Evolutionary conservation across 1,140 invertebrate genomes (phyloP).

Genomic region (Andrena cerasifolii): DNA sequence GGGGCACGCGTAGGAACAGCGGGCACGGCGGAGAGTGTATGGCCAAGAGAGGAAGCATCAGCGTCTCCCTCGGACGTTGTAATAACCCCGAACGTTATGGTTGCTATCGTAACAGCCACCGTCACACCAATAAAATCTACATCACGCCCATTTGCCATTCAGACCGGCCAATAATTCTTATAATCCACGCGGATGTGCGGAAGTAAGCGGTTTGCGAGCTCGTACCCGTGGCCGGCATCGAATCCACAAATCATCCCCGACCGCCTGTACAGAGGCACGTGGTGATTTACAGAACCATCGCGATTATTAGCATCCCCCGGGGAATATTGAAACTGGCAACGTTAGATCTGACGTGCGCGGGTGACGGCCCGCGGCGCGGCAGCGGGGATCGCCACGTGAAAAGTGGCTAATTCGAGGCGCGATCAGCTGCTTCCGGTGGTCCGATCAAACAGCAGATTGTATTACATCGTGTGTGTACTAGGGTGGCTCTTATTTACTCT

Average conservation of each 20-base stretch:
- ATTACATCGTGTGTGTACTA: too few species aligned
- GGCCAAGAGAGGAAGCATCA: neutral
- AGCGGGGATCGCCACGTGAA: too few species aligned
- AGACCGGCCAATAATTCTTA: conserved; percentile 63
- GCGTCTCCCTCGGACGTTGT: conserved; percentile 17
- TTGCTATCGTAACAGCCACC: conserved; percentile 37
- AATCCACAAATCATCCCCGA: conserved; percentile 60
- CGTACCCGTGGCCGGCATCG: conserved; percentile 32
- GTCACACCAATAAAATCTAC: conserved; percentile 62
- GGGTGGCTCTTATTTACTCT: too few species aligned
- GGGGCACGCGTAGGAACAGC: conserved; percentile 39
- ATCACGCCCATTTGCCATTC: conserved; percentile 63
- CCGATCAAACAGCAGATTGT: too few species aligned
- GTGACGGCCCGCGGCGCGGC: neutral
- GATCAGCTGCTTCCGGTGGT: too few species aligned
- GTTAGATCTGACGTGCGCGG: neutral
- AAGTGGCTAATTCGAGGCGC: too few species aligned
- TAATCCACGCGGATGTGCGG: conserved; percentile 58
- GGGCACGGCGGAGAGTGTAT: neutral
- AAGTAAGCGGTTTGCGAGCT: conserved; percentile 65
- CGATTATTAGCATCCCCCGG: conserved; percentile 57
- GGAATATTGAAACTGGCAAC: conserved; percentile 50
- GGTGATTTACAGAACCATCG: conserved; percentile 58
- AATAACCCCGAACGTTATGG: conserved; percentile 51
- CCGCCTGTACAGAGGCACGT: neutral